Percentiles rank a stretch among this genome's conserved stretches.
phyloP scores from a whole-genome alignment of 2,797 vertebrate genomes.

The Eleutherodactylus coqui region DNA sequence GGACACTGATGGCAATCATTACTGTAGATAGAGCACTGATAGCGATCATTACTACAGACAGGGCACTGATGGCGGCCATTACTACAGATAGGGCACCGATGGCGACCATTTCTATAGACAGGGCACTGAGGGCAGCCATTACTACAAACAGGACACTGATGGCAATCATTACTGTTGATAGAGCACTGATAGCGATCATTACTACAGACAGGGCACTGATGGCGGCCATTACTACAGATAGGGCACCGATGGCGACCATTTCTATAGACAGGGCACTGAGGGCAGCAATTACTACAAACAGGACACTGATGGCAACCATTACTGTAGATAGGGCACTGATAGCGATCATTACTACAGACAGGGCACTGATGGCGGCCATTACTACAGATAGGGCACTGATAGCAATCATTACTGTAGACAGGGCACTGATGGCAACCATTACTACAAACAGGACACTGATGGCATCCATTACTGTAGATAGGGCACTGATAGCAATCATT shows the following conservation, averaged over 20 bases:
- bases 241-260: neutral
- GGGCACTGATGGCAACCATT: too few species aligned
- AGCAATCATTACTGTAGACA: too few species aligned
- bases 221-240: neutral
- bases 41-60: neutral
- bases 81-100: neutral
- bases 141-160: neutral
- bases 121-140: neutral
- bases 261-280: neutral
- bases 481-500: too few species aligned
- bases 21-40: neutral
- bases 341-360: too few species aligned
- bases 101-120: neutral
- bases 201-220: neutral
- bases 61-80: neutral
- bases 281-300: neutral
- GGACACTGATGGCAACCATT: too few species aligned
- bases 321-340: too few species aligned
- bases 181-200: neutral
- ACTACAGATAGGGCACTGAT: too few species aligned
- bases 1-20: neutral
- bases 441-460: too few species aligned
- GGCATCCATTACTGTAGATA: too few species aligned
- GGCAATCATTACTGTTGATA: neutral
- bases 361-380: too few species aligned